Conservation (phyloP, 2,888 invertebrate genomes). For the Ferrisia virgata region DNA sequence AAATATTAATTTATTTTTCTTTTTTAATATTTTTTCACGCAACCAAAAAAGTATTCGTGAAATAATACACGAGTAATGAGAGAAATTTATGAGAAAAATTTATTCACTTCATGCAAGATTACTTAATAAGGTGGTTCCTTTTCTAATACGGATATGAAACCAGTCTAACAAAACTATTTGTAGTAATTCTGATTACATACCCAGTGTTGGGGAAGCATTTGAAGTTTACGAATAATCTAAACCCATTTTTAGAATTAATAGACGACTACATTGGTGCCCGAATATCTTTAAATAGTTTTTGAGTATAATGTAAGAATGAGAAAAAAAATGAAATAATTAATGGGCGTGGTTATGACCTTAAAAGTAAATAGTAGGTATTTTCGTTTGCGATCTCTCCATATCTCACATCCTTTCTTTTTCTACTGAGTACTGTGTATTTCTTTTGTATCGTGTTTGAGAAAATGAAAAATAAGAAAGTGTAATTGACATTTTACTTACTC, state of each 20-base stretch:
- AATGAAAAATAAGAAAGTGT: neutral
- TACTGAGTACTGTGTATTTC: neutral
- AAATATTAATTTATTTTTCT: neutral
- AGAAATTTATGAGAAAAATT: neutral
- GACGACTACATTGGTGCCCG: neutral
- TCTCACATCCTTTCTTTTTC: neutral
- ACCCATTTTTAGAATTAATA: neutral
- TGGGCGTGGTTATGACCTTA: constrained; percentile 7
- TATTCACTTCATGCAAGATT: neutral
- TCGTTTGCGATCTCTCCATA: neutral
- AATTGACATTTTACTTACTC: neutral
- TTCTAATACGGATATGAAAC: neutral
- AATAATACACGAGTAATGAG: neutral
- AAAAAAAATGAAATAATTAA: constrained; percentile 13
- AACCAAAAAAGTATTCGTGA: neutral
- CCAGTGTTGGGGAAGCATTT: neutral
- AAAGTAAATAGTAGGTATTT: neutral
- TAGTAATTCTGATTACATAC: neutral
- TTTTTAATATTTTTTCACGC: neutral
- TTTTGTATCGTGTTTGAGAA: neutral
- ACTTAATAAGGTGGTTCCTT: neutral
- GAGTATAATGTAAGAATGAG: neutral
- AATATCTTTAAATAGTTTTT: neutral
- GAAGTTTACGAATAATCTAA: neutral
- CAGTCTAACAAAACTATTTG: neutral